Conservation (phyloP, 2,113 vertebrate species). For the Reinhardtius hippoglossoides region DNA sequence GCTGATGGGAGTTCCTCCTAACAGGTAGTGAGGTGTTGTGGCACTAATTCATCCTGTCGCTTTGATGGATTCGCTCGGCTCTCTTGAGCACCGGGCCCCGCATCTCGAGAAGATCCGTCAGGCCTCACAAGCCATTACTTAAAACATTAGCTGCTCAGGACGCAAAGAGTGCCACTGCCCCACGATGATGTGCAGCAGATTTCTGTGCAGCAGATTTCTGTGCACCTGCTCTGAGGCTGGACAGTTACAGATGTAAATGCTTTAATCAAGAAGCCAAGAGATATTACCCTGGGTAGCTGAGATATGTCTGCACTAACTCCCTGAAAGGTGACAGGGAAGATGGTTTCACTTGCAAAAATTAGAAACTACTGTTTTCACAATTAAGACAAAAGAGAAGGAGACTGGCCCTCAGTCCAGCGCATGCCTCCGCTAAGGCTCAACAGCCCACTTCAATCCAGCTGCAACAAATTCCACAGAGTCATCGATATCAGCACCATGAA, state of each 20-base stretch:
- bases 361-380: background rate
- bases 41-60: constrained; percentile 69
- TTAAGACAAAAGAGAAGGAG: background rate
- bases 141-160: constrained; percentile 66
- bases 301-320: no score
- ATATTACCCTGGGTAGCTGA: no score
- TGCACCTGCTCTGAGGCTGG: constrained; percentile 3
- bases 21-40: constrained; percentile 72
- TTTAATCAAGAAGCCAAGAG: no score
- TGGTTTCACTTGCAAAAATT: background rate
- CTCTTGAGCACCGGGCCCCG: constrained; percentile 34
- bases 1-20: constrained; percentile 72
- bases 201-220: background rate
- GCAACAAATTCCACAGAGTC: no score
- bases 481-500: no score
- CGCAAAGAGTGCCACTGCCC: constrained; percentile 19
- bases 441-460: no score
- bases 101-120: constrained; percentile 66
- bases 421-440: no score
- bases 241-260: no score
- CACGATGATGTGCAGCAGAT: constrained; percentile 19
- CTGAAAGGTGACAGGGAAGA: background rate
- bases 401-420: no score
- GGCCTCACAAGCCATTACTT: constrained; percentile 72
- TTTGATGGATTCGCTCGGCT: constrained; percentile 76